Percentiles rank a stretch among this genome's conserved stretches.
Evolutionary conservation across 2,888 invertebrate species (phyloP).

Genomic region (Hermaeophaga mercurialis): DNA sequence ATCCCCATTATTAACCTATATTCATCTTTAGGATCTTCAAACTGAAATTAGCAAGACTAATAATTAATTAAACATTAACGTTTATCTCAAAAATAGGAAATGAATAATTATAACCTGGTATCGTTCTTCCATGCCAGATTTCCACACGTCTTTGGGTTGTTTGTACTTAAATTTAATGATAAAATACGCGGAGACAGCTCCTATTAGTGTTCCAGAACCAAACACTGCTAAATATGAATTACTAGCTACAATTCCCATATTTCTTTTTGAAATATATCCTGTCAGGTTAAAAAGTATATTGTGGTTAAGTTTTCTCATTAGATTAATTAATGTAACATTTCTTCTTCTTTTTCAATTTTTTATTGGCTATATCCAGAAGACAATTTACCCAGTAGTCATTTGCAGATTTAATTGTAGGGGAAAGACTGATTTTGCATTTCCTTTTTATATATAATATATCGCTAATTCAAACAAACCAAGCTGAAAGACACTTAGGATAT

Average conservation of each 20-base stretch:
- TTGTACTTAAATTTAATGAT: conserved; percentile 41
- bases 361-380: too few relatives aligned
- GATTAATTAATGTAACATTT: too few relatives aligned
- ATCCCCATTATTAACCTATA: conserved; percentile 87
- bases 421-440: too few relatives aligned
- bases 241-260: conserved; percentile 49
- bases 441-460: too few relatives aligned
- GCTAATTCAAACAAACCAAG: too few relatives aligned
- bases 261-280: conserved; percentile 13
- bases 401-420: too few relatives aligned
- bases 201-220: conserved; percentile 50
- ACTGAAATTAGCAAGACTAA: conserved; percentile 37
- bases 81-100: not conserved
- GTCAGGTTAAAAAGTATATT: too few relatives aligned
- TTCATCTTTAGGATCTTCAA: conserved; percentile 59
- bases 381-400: too few relatives aligned
- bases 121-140: conserved; percentile 50
- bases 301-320: too few relatives aligned
- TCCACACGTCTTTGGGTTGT: conserved; percentile 39
- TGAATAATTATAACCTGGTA: conserved; percentile 48
- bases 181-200: conserved; percentile 49
- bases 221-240: conserved; percentile 48
- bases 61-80: not conserved
- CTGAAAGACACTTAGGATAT: too few relatives aligned
- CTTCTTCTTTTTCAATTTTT: too few relatives aligned